Evolutionary conservation across 2,888 invertebrate species (phyloP), one percentile per base, ranked within the genome.

Genomic region (Neocrepidodera transversa): DNA sequence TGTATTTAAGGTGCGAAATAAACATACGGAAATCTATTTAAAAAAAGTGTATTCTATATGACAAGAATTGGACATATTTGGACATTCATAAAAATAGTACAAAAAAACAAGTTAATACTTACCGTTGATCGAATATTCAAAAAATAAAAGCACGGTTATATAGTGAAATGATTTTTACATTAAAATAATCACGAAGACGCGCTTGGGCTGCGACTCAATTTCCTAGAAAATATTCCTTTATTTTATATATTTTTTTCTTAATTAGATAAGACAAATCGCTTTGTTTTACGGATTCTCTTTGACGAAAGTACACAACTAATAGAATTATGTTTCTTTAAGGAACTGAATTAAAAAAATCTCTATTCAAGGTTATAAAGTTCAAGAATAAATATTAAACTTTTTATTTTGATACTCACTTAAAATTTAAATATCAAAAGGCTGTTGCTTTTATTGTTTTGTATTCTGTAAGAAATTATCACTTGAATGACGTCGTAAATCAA

Each of bases 271-370:
- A 38, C 50, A 60, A 60, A 60, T 62, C 57, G 58, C 53, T 62
- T 58, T 47, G 35, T 54, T 52, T 52, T 69, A 68, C 66, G 70
- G 68, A 66, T 71, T 70, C 71, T 20, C 36, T 54, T 43, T 45
- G 45, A 45, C 45, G 49, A 36, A 30, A 10, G 50, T 45, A 18
- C 42, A 40, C 30, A 47, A 11, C 47, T 65, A 65, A 65, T 65
- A 20, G 60, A 58, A 65, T 65, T 65, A 64, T 50, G 43, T 40
- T 58, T 53, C 54, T 62, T 62, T 32, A 38, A 13, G 45, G 38
- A 35, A 32, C 13, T 45, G 13, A 7, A 38, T 43, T 36, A 28
- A 53, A 49, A 26, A 53, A 42, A 28, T 56, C 14, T 32, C 40
- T 38, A 38, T 28, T 53, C 57, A 57, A 61, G 61, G 61, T 56